Percentiles rank a stretch among this genome's conserved stretches.
These are phyloP conservation scores for Ficedula albicollis DNA, from an alignment of 2,797 vertebrate genomes.

Conservation along the genomic window DNA sequence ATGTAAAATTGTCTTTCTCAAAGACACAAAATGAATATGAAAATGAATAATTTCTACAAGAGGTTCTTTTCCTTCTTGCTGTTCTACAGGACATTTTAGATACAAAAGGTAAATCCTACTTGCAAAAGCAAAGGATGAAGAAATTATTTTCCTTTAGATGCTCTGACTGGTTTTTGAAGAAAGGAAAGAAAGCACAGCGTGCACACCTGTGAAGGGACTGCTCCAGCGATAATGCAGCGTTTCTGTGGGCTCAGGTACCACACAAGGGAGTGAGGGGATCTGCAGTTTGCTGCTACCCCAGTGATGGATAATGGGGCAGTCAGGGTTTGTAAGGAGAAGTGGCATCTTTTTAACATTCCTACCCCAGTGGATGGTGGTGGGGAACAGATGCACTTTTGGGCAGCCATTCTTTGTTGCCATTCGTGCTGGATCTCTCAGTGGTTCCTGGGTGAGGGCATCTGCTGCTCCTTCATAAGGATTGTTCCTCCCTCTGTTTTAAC, in stretches of 20 bases:
- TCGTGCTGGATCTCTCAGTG: background rate
- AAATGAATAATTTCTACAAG: background rate
- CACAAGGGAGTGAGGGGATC: accelerated
- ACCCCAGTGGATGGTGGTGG: background rate
- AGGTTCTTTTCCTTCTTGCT: background rate
- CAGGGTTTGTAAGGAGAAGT: background rate
- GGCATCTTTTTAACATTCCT: background rate
- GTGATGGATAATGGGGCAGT: background rate
- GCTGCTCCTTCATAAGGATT: background rate
- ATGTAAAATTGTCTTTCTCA: background rate
- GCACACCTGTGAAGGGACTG: background rate
- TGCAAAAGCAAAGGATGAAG: background rate
- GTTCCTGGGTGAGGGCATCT: background rate
- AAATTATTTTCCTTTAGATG: background rate
- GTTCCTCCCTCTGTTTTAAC: background rate
- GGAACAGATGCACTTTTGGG: background rate
- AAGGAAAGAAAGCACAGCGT: background rate
- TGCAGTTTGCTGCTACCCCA: background rate
- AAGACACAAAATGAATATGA: background rate
- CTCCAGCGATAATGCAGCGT: background rate
- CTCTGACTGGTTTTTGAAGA: background rate
- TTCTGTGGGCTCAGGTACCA: background rate
- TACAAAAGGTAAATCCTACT: background rate
- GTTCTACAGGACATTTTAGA: background rate
- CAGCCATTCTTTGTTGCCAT: background rate